Evolutionary conservation across 2,888 invertebrate genomes (phyloP), one percentile per base, ranked within the genome.

Genomic region (Cataglyphis altisquamis): DNA sequence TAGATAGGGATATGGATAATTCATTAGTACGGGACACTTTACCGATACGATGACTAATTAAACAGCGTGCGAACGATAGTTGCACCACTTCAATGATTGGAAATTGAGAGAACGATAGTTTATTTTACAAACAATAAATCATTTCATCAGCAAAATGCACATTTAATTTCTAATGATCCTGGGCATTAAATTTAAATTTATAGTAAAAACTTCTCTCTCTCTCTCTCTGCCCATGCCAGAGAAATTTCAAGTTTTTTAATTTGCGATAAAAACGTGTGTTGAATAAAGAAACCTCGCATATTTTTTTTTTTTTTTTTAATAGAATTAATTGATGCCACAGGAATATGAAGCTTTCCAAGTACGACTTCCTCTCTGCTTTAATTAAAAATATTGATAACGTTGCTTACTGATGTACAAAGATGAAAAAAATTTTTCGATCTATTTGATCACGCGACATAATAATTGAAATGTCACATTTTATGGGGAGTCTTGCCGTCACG

Each of bases 141-240:
- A 68, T 29, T 25, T 60, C 60, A 70, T 45, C 70, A 39, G 21
- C 32, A 25, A 41, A 57, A 39, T 77, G 8, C 8, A 12, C 12
- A 4, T 21, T 78, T 78, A 78, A 78, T 78, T 68, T 60, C 68
- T 78, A 25, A 68, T 60, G 18, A 21, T 41, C 60, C 57, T 67
- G 32, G 4, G 55, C 12, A n/a, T 57, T 77, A 67, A 39, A 77
- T 57, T 78, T 60, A 4, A 60, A 6, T 45, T 21, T 12, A 29
- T n/a, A 68, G 32, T 32, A 32, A 29, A 29, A 29, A 29, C 1
- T 1, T 29, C 25, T 29, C 25, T 29, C 25, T 29, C 2, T 48
- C 48, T 48, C 6, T 45, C 2, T 32, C n/a, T n/a, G n/a, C n/a
- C n/a, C n/a, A 6, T 3, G 29, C n/a, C 3, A 29, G 15, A 68